Base-by-base conservation (phyloP, 2,888 invertebrate genomes). In the Osedax frankpressi region DNA sequence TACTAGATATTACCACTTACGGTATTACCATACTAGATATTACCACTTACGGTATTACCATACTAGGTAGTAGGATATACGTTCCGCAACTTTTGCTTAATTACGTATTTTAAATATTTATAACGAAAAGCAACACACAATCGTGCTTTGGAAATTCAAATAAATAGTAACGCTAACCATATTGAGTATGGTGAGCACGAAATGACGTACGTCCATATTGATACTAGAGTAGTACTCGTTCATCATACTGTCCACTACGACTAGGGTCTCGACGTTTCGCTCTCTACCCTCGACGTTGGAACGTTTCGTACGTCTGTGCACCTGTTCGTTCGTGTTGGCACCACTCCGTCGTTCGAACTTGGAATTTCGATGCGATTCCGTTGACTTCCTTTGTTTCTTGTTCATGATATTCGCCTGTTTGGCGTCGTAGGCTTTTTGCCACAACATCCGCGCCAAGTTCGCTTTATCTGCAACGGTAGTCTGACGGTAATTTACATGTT, bases 161-260 rank as follows among this genome's bases (percentile, higher is more conserved):
- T n/a, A n/a, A n/a, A n/a, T n/a, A n/a, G n/a, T n/a, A 11, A 19
- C 62, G 79, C 84, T 88, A 80, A 87, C 93, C 91, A 93, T 93
- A 83, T 93, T 94, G 92, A 93, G 92, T 77, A 94, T 90, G 72
- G 93, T 93, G 72, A 94, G 87, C 29, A 94, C 88, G 85, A 94
- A 93, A 3, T 89, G 91, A 82, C 92, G 90, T 78, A 92, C 88
- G 81, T 91, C 91, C 79, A 90, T 89, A 80, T 90, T 88, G 69
- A 28, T 30, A 44, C 44, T 44, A 79, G 88, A 87, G 85, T 94
- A 93, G 83, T 92, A 93, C 72, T 90, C 89, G 78, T 91, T 89
- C 92, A 93, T 93, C 78, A 90, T 89, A 73, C 89, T 88, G 86
- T 94, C 93, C 59, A 93, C 93, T 72, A 93, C 93, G 72, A 94